Evolutionary conservation across 2,888 invertebrate species (phyloP), one percentile per base, ranked within the genome.

Genomic region (Gastrophysa polygoni): DNA sequence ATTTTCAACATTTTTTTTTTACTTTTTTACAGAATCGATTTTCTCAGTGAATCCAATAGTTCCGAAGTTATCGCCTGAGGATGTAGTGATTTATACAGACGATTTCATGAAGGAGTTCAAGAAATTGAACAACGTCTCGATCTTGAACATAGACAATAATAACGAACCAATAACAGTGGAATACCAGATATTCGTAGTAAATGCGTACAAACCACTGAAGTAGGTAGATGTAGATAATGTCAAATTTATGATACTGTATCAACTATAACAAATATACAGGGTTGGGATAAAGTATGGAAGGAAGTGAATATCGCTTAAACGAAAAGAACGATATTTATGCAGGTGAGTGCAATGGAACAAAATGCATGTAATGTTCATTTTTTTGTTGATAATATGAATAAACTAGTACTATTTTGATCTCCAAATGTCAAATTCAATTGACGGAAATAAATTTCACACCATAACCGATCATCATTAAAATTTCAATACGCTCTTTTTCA

Each of bases 41-140:
- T 82, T 83, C 63, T 90, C 91, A 0, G 86, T 92, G 2, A 90
- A 89, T 75, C 92, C 92, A 0, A 91, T 91, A 74, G 75, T 88
- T 59, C 81, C 84, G 5, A 82, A 86, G 48, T 86, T 92, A 51
- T 87, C 91, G 0, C 75, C 81, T 1, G 77, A 85, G 0, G 74
- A 87, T 17, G 85, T 85, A 43, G 84, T 87, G 2, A 85, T 87
- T 6, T 92, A 87, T 75, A 80, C 88, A n/a, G 81, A 85, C 17
- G 90, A 90, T 70, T 85, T 88, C 59, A 73, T 88, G 5, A 78
- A 81, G 1, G 84, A 85, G 68, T 78, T 71, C 0, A 58, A 62
- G 32, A 68, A 61, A 18, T 43, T 71, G 24, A 64, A 67, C 17
- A 51, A 49, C 14, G 67, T 71, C 18, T 69, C 59, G 2, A 61